Percentiles rank a stretch among this genome's conserved stretches.
These are phyloP conservation scores for Therioaphis trifolii DNA, from an alignment of 2,888 invertebrate species.

Conservation along the genomic window DNA sequence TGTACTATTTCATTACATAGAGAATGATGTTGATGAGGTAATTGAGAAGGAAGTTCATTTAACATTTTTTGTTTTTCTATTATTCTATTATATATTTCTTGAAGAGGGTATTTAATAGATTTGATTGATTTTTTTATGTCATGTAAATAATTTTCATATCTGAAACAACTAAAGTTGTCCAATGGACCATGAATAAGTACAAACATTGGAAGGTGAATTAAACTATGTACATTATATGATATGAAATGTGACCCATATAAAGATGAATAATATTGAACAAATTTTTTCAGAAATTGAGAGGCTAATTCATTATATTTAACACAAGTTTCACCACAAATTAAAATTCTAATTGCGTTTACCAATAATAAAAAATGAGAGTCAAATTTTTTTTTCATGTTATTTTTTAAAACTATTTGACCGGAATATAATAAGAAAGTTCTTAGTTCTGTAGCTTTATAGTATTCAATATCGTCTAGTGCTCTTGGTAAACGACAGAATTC, in stretches of 20 bases:
- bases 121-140: slow-evolving; percentile 22
- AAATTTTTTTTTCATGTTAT: background rate
- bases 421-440: too few species aligned
- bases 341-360: background rate
- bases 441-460: too few species aligned
- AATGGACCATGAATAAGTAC: background rate
- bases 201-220: background rate
- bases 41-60: too few species aligned
- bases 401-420: background rate
- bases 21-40: too few species aligned
- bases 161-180: slow-evolving; percentile 3
- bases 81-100: too few species aligned
- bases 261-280: background rate
- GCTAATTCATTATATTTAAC: background rate
- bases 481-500: too few species aligned
- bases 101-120: too few species aligned
- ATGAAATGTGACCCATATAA: too few species aligned
- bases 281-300: background rate
- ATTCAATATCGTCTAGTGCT: too few species aligned
- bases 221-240: too few species aligned
- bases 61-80: too few species aligned
- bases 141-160: slow-evolving; percentile 8
- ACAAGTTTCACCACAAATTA: background rate
- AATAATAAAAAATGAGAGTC: background rate
- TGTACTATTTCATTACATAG: too few species aligned